Conservation (phyloP, 64 coral and sea anemone genomes). For the Dendronephthya gigantea region DNA sequence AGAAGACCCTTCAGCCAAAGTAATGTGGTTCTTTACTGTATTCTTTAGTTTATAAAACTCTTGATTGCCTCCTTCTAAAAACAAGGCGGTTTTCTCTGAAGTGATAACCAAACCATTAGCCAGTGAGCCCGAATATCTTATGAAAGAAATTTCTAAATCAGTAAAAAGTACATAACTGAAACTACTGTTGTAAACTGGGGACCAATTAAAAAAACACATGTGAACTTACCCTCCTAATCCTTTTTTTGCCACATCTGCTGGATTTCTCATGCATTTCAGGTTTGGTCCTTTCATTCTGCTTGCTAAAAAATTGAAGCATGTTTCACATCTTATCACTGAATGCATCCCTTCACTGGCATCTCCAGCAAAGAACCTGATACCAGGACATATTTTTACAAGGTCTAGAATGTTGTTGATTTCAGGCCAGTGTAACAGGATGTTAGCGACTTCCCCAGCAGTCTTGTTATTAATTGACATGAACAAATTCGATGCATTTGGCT, state of each 20-base stretch:
- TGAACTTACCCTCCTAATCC: neutral
- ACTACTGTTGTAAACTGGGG: too few relatives aligned
- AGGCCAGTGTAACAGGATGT: neutral
- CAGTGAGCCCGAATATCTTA: neutral
- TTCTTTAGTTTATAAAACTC: neutral
- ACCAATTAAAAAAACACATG: too few relatives aligned
- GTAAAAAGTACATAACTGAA: too few relatives aligned
- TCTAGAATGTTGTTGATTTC: conserved; percentile 1
- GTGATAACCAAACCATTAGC: neutral
- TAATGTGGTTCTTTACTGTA: neutral
- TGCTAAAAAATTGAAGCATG: neutral
- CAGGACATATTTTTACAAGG: neutral
- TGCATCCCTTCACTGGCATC: neutral
- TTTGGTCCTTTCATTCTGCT: neutral
- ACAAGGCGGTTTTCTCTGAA: neutral
- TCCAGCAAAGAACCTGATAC: neutral
- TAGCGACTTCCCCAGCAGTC: neutral
- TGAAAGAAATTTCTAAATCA: too few relatives aligned
- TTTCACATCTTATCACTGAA: neutral
- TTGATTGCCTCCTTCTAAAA: neutral
- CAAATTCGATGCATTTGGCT: neutral
- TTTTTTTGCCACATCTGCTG: neutral
- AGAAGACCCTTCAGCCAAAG: neutral
- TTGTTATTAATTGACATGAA: neutral
- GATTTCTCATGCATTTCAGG: neutral